These are phyloP conservation scores for Nymphicus hollandicus DNA, from an alignment of 2,113 vertebrate genomes.

Conservation along the genomic window DNA sequence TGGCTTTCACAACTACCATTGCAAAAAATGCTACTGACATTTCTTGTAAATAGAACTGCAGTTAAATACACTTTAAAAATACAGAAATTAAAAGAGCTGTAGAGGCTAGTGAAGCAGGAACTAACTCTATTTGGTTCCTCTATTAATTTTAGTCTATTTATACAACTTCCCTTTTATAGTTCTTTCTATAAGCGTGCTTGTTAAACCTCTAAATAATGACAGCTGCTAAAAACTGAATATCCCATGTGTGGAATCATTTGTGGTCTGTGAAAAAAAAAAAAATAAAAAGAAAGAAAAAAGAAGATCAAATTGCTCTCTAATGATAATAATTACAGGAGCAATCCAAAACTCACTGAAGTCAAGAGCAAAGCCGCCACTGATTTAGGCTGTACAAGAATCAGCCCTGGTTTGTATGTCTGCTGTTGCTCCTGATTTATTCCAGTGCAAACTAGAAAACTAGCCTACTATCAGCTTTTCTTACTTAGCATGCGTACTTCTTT, in stretches of 20 bases:
- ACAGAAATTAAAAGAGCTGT: conserved; percentile 30
- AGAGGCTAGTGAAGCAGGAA: conserved; percentile 26
- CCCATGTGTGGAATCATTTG: conserved; percentile 23
- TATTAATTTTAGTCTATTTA: conserved; percentile 51
- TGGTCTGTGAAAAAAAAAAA: background rate
- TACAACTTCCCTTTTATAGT: conserved; percentile 48
- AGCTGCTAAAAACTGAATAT: conserved; percentile 37
- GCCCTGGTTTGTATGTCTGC: background rate
- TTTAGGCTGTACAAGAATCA: background rate
- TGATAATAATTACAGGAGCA: conserved; percentile 21
- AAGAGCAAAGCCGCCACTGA: background rate
- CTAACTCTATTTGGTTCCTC: conserved; percentile 29
- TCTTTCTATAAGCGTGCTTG: conserved; percentile 28
- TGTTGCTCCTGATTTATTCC: conserved; percentile 18
- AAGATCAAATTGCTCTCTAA: conserved; percentile 3
- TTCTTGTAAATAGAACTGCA: conserved; percentile 18
- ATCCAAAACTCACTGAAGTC: background rate
- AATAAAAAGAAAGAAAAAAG: background rate
- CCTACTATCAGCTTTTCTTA: background rate
- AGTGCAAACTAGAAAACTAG: background rate
- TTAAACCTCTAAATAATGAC: conserved; percentile 57
- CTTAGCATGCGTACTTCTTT: background rate
- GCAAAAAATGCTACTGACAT: background rate
- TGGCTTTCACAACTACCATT: background rate
- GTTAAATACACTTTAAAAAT: conserved; percentile 22